Evolutionary conservation across 2,113 vertebrate genomes (phyloP).

Genomic region (Mohoua ochrocephala): DNA sequence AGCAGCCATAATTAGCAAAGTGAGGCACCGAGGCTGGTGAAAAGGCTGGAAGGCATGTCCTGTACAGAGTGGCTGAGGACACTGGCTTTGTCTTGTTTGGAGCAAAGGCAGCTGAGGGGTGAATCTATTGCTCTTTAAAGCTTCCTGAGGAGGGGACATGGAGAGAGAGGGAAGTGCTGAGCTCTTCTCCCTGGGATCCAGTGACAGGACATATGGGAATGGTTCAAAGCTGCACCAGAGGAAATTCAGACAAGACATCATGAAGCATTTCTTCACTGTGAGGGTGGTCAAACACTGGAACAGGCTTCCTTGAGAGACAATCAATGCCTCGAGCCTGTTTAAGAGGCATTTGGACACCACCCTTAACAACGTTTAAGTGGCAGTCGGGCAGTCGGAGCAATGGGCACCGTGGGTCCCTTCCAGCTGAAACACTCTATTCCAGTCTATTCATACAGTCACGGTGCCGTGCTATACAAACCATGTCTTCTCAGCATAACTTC

Average conservation of each 20-base stretch:
- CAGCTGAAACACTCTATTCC: not conserved
- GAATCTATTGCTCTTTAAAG: not conserved
- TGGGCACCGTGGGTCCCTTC: not conserved
- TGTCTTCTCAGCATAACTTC: not conserved
- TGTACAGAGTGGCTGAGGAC: not conserved
- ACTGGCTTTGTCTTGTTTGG: not conserved
- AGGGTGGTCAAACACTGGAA: not conserved
- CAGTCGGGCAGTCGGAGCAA: fast-evolving
- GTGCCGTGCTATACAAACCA: not conserved
- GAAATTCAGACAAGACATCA: not conserved
- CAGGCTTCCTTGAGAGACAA: not conserved
- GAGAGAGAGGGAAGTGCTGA: not conserved
- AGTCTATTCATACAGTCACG: not conserved
- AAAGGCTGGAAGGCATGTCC: not conserved
- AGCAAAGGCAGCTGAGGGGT: not conserved
- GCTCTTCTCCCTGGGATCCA: not conserved
- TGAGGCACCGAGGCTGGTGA: not conserved
- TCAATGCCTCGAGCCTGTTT: not conserved
- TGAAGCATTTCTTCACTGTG: not conserved
- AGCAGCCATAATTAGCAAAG: not conserved
- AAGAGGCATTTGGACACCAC: not conserved
- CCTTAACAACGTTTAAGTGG: not conserved
- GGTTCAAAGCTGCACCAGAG: not conserved
- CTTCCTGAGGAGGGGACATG: not conserved
- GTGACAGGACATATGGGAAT: fast-evolving